Base-by-base conservation (phyloP, 2,113 vertebrate species). In the Chauna torquata region DNA sequence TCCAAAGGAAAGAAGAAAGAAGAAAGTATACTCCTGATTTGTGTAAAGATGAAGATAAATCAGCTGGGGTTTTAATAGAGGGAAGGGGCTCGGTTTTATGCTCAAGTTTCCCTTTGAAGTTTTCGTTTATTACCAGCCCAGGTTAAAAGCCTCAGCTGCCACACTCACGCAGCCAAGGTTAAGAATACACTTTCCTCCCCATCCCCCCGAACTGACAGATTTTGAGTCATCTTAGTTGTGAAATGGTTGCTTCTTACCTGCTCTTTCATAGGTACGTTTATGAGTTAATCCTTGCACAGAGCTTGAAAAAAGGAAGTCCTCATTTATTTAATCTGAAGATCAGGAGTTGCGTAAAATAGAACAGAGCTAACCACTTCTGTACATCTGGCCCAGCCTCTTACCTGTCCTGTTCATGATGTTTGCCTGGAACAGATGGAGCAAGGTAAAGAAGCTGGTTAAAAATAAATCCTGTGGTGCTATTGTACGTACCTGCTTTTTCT, bases 391-490 rank as follows among this genome's bases (percentile, higher is more conserved):
- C 82, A 78, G 52, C 69, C 86, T 85, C 52, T 80, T 68, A 62
- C 58, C 50, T 90, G 34, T 59, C 54, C 68, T 59, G 54, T 77
- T 91, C 32, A 42, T 40, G 78, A 11, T 25, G 62, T 80, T 82
- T 93, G 59, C 59, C 94, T 94, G 61, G 58, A 94, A 89, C 81
- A 96, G 88, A 89, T 70, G 83, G 62, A 94, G 34, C 28, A 85
- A 77, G 19, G 68, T 44, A 90, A 94, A 90, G 59, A 88, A 92
- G 19, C 57, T 54, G 28, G 36, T 88, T 92, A 83, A 92, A 92
- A 76, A 95, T 61, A 91, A 94, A 94, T 70, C 86, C 17, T 2
- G 4, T 36, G 32, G 70, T 95, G 74, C 25, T 76, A 42, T 44
- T 87, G 11, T 66, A 55, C 10, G 11, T 70, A 55, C 11, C 34